Evolutionary conservation across 2,797 vertebrate genomes (phyloP).

Genomic region (Champsocephalus gunnari): DNA sequence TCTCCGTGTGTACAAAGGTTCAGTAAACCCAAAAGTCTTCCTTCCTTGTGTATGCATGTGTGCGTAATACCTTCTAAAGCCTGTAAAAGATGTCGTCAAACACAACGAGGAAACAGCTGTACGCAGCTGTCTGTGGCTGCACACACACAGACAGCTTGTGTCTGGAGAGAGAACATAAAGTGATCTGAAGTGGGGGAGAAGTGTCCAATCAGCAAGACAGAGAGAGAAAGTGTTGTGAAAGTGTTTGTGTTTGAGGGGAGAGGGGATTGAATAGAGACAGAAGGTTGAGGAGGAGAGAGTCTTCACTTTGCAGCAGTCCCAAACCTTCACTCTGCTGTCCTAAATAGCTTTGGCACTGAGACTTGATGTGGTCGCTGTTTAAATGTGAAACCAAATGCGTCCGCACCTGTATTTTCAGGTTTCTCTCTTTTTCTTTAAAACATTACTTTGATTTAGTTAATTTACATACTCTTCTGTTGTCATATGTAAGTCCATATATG

Average conservation of each 20-base stretch:
- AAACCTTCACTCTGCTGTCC: slow-evolving; percentile 45
- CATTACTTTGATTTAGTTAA: background rate
- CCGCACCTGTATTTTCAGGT: background rate
- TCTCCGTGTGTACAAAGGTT: slow-evolving; percentile 5
- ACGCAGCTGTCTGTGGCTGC: slow-evolving; percentile 61
- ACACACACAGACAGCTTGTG: slow-evolving; percentile 23
- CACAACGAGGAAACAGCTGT: slow-evolving; percentile 58
- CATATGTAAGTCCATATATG: too few species aligned
- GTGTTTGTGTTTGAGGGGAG: slow-evolving; percentile 42
- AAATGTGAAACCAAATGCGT: slow-evolving; percentile 9
- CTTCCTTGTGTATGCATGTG: slow-evolving; percentile 23
- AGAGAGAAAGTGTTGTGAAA: slow-evolving; percentile 14
- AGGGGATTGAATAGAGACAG: slow-evolving; percentile 16
- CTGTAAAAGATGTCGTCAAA: slow-evolving; percentile 52
- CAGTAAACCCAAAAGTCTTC: slow-evolving; percentile 35
- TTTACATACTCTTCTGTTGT: background rate
- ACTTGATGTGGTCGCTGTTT: slow-evolving; percentile 13
- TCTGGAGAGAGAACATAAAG: slow-evolving; percentile 39
- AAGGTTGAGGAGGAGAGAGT: background rate
- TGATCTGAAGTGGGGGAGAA: slow-evolving; percentile 23
- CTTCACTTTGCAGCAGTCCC: slow-evolving; percentile 31
- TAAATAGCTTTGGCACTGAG: slow-evolving; percentile 47
- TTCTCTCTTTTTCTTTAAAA: background rate
- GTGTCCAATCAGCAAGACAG: slow-evolving; percentile 9
- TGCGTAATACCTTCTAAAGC: slow-evolving; percentile 34